These are phyloP conservation scores for Lordiphosa collinella DNA, from an alignment of 1,140 invertebrate species.

Conservation along the genomic window DNA sequence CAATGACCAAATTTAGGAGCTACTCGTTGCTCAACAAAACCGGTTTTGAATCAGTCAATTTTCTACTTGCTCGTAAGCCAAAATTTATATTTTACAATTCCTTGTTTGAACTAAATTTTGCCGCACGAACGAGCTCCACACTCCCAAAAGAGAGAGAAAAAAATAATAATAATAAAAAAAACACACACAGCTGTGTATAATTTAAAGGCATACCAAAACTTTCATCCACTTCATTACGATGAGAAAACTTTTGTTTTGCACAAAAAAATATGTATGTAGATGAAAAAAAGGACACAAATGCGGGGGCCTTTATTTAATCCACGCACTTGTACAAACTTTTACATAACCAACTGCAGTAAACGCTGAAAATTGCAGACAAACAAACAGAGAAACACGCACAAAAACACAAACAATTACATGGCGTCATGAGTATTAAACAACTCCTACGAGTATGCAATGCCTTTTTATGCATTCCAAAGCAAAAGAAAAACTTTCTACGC, in stretches of 20 bases:
- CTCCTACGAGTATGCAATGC: conserved; percentile 67
- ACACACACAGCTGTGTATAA: conserved; percentile 26
- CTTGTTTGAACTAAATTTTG: conserved; percentile 35
- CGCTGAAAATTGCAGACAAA: conserved; percentile 44
- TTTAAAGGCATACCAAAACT: conserved; percentile 34
- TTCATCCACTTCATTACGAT: conserved; percentile 58
- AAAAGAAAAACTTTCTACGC: conserved; percentile 41
- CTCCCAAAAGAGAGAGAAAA: conserved; percentile 1
- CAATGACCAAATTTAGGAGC: too few species aligned
- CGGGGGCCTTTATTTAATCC: conserved; percentile 41
- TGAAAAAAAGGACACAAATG: conserved; percentile 17
- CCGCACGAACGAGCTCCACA: conserved; percentile 19
- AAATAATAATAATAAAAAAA: not conserved
- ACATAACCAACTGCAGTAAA: conserved; percentile 65
- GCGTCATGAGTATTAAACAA: conserved; percentile 69
- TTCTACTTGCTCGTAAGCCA: conserved; percentile 16
- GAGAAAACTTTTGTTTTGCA: conserved; percentile 34
- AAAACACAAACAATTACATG: conserved; percentile 62
- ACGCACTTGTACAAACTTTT: conserved; percentile 63
- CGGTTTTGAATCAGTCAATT: conserved; percentile 9
- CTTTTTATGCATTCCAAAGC: conserved; percentile 15
- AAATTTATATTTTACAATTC: conserved; percentile 25
- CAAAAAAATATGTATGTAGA: conserved; percentile 11
- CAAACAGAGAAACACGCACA: conserved; percentile 5
- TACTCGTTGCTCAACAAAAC: too few species aligned